Evolutionary conservation across 2,113 vertebrate genomes (phyloP), one percentile per base, ranked within the genome.

Genomic region (Cranoglanis bouderius): DNA sequence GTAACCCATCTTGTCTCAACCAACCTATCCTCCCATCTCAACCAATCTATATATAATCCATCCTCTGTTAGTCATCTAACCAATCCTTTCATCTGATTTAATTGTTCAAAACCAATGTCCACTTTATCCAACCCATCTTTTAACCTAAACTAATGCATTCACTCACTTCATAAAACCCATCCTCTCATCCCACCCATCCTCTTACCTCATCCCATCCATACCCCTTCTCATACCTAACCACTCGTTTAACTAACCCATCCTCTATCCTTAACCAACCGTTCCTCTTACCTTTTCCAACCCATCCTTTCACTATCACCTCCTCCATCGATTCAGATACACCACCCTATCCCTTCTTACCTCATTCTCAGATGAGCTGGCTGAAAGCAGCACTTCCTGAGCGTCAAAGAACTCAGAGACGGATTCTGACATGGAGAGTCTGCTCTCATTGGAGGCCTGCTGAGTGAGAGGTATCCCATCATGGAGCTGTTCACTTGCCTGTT

Each of bases 321-420:
- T 67, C n/a, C 12, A 14, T 26, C 1, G 82, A 59, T 82, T 85
- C 14, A 85, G 6, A 49, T 38, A 51, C 63, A 32, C 63, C 63
- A 85, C 63, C 16, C 32, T 21, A 74, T 38, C 32, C 4, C 13
- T 49, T 78, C 74, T 35, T 94, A 99, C 98, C 97, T 99, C 98
- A 0, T 99, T 99, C 94, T 99, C 98, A 16, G 98, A 99, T 0
- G 98, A 99, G 93, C 98, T 99, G 90, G 98, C 98, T 82, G 98
- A 99, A 0, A 99, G 95, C 82, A 99, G 98, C 91, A 99, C 98
- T 93, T 99, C 98, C 91, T 99, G 98, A 91, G 98, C 98, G 77
- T 99, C 98, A 86, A 99, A 99, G 95, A 99, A 99, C 95, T 99
- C 98, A 0, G 98, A 99, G 90, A 99, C 96, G 0, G 98, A 99